Evolutionary conservation across 2,113 vertebrate genomes (phyloP).

Genomic region (Malurus alboscapulatus): DNA sequence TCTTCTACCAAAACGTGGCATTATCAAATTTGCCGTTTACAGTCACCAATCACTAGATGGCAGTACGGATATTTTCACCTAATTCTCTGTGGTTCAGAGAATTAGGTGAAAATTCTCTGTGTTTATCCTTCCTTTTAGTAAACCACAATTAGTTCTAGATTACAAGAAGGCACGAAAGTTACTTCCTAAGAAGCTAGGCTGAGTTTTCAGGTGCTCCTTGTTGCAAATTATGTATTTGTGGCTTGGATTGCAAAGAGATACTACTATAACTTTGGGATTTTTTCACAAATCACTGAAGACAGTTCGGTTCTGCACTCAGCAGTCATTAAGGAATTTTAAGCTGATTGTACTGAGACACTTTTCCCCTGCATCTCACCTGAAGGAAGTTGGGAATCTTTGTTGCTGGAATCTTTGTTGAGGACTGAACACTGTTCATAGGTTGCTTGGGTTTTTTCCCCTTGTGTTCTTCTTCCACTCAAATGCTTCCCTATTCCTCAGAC

Average conservation of each 20-base stretch:
- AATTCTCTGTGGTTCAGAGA: background rate
- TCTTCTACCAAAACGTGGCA: background rate
- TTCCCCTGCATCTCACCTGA: background rate
- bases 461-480: background rate
- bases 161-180: background rate
- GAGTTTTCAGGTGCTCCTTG: background rate
- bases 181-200: background rate
- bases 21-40: background rate
- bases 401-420: background rate
- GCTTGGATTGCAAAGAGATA: background rate
- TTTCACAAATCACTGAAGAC: background rate
- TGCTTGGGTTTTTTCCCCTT: background rate
- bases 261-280: fast-evolving
- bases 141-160: background rate
- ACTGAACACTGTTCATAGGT: background rate
- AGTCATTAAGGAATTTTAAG: background rate
- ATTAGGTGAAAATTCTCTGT: background rate
- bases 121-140: background rate
- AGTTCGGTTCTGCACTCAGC: background rate
- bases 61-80: background rate
- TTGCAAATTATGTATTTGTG: background rate
- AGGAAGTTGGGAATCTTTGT: background rate
- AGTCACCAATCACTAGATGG: background rate
- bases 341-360: background rate
- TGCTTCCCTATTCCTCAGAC: background rate